Base-by-base conservation (phyloP, 2,888 invertebrate genomes). In the Gryllus longicercus region DNA sequence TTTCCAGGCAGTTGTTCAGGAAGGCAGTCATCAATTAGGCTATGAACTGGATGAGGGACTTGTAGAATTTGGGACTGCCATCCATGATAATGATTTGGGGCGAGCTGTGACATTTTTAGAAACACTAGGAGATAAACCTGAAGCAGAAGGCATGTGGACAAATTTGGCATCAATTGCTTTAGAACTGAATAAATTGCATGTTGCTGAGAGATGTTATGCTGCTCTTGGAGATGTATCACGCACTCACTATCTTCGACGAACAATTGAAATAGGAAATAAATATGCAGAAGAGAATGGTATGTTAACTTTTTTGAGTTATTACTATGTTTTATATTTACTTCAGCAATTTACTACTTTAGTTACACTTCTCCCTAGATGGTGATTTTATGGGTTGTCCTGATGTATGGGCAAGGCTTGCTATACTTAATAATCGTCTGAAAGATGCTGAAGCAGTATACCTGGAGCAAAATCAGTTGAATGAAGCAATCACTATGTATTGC, bases 121-220 rank as follows among this genome's bases (percentile, higher is more conserved):
- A 84, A 91, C 91, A 0, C 90, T 95, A 78, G 92, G 91, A 2
- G 91, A 90, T 79, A 90, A 90, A n/a, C 91, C 93, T 0, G 94
- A 95, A 82, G 92, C 95, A 0, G 95, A 95, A 84, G 94, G 96
- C 0, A 95, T 99, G 93, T 99, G 99, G 99, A 93, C 95, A 84
- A 96, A 96, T 84, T 89, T 99, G 25, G 96, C 96, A 0, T 92
- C 93, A 79, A 93, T 96, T 79, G 95, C 98, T 0, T 89, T 98
- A 85, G 93, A 93, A 83, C 91, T 91, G 79, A 88, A 90, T 80
- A 91, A 92, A 84, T 86, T 94, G 50, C 87, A 90, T 21, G 88
- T 89, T 11, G 84, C 82, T 75, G 95, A 95, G 80, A 91, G 96
- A 85, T 96, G 96, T 84, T 96, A 92, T 86, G 94, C 95, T 1